phyloP scores from a whole-genome alignment of 1,140 invertebrate genomes.

The Cyclina sinensis region DNA sequence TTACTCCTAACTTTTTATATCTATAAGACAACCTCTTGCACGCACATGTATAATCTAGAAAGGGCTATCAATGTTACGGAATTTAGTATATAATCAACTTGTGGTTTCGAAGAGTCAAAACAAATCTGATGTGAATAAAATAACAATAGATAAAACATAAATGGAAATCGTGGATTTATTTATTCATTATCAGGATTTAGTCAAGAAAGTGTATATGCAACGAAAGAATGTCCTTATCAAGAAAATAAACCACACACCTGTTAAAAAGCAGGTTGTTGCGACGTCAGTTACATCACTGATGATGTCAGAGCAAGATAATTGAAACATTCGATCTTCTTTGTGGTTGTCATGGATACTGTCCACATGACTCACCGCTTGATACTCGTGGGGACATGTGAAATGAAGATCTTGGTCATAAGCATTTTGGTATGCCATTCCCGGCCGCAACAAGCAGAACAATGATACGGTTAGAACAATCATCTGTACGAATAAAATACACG shows the following conservation, averaged over 20 bases:
- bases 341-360: constrained; percentile 54
- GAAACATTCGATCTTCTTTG: constrained; percentile 45
- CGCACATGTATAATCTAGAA: no score
- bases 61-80: no score
- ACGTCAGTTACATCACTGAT: background rate
- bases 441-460: background rate
- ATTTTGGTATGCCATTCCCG: background rate
- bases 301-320: constrained; percentile 23
- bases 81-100: no score
- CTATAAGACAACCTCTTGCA: no score
- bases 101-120: no score
- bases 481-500: background rate
- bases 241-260: constrained; percentile 19
- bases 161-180: no score
- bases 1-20: no score
- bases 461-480: background rate
- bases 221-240: no score
- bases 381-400: background rate
- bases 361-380: constrained; percentile 36
- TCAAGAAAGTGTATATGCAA: no score
- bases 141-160: no score
- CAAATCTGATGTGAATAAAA: background rate
- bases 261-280: background rate
- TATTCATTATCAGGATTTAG: no score
- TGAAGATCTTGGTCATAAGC: constrained; percentile 23